These are phyloP conservation scores for Sebastes schlegelii DNA, from an alignment of 2,113 vertebrate genomes.

Conservation along the genomic window DNA sequence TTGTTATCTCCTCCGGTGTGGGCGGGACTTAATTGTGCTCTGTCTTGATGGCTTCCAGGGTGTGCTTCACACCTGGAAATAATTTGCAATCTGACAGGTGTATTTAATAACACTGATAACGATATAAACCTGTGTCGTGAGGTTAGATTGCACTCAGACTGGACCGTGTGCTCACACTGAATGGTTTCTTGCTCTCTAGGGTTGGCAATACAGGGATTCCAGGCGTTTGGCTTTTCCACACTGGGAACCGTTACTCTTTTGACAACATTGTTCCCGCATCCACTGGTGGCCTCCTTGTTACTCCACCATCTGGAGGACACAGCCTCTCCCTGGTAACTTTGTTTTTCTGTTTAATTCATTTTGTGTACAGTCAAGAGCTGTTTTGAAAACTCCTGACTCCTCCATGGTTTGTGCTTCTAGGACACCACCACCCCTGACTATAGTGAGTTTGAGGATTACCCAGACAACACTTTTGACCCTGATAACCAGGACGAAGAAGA, in stretches of 20 bases:
- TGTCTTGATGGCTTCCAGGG: neutral
- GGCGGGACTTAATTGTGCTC: too few relatives aligned
- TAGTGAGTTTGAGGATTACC: slow-evolving; percentile 73
- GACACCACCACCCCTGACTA: slow-evolving; percentile 69
- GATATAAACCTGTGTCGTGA: neutral
- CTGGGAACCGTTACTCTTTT: slow-evolving; percentile 85
- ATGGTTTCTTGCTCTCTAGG: slow-evolving; percentile 74
- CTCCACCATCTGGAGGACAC: neutral
- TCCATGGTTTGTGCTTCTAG: neutral
- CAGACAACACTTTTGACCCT: slow-evolving; percentile 68
- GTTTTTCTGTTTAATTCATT: neutral
- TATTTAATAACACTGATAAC: neutral
- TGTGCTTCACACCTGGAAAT: neutral
- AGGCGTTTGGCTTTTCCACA: slow-evolving; percentile 94
- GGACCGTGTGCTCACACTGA: neutral
- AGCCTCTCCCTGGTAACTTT: slow-evolving; percentile 53
- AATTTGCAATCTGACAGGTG: neutral
- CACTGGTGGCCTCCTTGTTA: slow-evolving; percentile 35
- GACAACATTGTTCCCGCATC: slow-evolving; percentile 86
- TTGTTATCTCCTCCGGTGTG: too few relatives aligned
- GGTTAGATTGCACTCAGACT: neutral
- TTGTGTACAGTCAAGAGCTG: neutral
- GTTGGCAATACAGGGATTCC: slow-evolving; percentile 88
- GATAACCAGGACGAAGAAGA: slow-evolving; percentile 73
- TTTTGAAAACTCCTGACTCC: neutral